Evolutionary conservation across 53 echinoderm and acorn worm genomes (phyloP).

Genomic region (Zoroaster sp.): DNA sequence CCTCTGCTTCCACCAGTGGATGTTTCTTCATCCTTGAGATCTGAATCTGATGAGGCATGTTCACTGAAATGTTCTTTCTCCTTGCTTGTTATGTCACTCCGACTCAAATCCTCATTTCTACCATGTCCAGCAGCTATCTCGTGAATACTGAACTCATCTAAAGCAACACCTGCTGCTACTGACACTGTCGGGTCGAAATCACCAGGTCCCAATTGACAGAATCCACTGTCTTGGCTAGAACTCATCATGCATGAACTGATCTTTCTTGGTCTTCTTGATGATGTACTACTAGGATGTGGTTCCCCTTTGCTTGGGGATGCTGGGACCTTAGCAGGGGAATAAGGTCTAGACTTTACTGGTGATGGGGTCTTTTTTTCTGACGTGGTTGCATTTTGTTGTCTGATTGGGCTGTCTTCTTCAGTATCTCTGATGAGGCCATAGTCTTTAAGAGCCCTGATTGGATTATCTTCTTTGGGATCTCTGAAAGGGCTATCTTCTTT

Average conservation of each 20-base stretch:
- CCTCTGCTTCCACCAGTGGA: background rate
- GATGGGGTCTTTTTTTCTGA: background rate
- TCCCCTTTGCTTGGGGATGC: constrained; percentile 2
- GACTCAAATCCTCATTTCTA: background rate
- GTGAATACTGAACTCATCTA: background rate
- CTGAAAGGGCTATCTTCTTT: background rate
- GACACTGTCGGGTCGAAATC: constrained; percentile 3
- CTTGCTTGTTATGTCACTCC: background rate
- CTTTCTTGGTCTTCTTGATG: background rate
- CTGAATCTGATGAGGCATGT: background rate
- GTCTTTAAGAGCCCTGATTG: background rate
- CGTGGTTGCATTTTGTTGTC: background rate
- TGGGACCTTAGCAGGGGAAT: constrained; percentile 3
- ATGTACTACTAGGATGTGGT: background rate
- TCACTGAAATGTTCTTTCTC: background rate
- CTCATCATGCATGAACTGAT: constrained; percentile 30
- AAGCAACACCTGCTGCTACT: background rate
- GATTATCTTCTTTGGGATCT: background rate
- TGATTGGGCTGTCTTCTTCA: background rate
- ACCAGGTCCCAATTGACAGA: constrained; percentile 26
- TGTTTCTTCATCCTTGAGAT: background rate
- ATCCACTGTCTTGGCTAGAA: constrained; percentile 48
- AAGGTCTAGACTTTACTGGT: background rate
- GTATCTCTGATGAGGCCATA: background rate
- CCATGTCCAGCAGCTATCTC: background rate